Conservation (phyloP, 2,888 invertebrate species). For the Dugesia japonica region DNA sequence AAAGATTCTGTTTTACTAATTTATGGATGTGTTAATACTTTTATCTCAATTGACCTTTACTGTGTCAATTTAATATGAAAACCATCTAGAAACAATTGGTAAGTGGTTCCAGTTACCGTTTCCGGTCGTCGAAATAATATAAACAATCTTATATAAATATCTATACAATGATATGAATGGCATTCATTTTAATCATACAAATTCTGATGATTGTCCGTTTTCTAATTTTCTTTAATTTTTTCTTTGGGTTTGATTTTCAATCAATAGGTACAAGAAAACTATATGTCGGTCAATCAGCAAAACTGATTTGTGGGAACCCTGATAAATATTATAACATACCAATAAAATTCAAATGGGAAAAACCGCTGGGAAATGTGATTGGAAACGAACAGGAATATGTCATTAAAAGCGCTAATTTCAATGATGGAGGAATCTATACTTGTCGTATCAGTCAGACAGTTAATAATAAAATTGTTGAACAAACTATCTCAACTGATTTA, state of each 20-base stretch:
- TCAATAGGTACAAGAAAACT: neutral
- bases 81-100: no score
- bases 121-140: slow-evolving; percentile 1
- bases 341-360: neutral
- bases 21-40: no score
- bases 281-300: neutral
- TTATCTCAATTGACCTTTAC: no score
- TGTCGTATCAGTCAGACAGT: neutral
- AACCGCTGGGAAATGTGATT: neutral
- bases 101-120: neutral
- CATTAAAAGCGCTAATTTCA: neutral
- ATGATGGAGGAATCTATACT: neutral
- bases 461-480: neutral
- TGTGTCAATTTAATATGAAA: no score
- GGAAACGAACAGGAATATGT: neutral
- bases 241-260: neutral
- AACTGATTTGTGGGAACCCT: neutral
- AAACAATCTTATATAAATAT: slow-evolving; percentile 10
- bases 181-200: neutral
- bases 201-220: neutral
- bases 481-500: neutral
- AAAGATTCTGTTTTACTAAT: no score
- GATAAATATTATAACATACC: neutral
- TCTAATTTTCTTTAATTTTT: neutral
- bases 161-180: neutral